phyloP scores from a whole-genome alignment of 2,797 vertebrate species.

The Mionectes olivaceus region DNA sequence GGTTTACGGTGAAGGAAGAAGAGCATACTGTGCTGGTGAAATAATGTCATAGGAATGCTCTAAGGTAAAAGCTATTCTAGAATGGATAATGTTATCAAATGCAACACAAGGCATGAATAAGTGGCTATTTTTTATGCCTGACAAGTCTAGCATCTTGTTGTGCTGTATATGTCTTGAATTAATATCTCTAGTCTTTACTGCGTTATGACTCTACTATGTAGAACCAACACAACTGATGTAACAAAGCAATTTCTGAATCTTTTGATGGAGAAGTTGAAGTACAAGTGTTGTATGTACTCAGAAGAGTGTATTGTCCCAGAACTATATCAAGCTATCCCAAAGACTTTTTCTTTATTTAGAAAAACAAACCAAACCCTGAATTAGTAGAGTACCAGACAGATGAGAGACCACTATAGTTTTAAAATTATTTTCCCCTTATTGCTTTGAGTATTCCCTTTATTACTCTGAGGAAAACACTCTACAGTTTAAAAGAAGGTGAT shows the following conservation, averaged over 20 bases:
- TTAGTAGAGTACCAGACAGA: background rate
- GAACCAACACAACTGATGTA: background rate
- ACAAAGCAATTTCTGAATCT: background rate
- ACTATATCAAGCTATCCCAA: background rate
- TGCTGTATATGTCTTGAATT: background rate
- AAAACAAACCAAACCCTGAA: background rate
- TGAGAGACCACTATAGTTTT: fast-evolving
- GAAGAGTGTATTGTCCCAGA: background rate
- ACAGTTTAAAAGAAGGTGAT: background rate
- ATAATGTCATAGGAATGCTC: background rate
- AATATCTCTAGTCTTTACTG: background rate
- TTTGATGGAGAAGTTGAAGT: background rate
- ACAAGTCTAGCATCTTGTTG: background rate
- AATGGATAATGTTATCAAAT: background rate
- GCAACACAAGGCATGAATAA: background rate
- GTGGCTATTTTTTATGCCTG: background rate
- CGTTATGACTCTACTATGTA: background rate
- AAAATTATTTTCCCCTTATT: background rate
- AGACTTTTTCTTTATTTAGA: background rate
- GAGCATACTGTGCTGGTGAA: background rate
- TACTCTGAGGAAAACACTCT: background rate
- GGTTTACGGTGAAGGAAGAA: background rate
- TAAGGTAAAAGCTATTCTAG: background rate
- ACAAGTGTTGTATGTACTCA: background rate
- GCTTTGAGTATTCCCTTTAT: background rate